Evolutionary conservation across 2,113 vertebrate genomes (phyloP).

Genomic region (Malurus melanocephalus): DNA sequence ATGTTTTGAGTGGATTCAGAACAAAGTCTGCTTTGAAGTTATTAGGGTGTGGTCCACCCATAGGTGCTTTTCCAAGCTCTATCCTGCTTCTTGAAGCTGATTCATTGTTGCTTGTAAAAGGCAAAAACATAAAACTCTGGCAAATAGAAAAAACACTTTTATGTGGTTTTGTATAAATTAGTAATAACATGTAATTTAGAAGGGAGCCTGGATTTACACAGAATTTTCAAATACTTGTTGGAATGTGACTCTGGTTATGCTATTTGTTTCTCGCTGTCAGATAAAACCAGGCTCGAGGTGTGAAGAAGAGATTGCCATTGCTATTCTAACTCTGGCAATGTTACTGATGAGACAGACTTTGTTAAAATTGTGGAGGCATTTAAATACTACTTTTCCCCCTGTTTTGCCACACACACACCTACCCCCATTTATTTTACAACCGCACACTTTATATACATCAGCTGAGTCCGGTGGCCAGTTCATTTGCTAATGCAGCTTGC

Average conservation of each 20-base stretch:
- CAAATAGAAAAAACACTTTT: neutral
- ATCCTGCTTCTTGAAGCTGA: neutral
- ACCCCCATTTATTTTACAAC: neutral
- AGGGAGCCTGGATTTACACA: neutral
- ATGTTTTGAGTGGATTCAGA: conserved; percentile 7
- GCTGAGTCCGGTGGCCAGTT: neutral
- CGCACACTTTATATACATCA: neutral
- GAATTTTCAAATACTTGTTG: neutral
- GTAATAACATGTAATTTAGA: neutral
- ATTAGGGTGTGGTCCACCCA: neutral
- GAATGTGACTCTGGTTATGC: neutral
- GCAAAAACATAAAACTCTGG: neutral
- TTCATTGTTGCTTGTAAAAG: neutral
- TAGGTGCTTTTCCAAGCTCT: neutral
- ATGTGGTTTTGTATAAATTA: neutral
- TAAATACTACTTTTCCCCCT: neutral
- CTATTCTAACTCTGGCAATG: neutral
- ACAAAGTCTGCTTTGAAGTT: neutral
- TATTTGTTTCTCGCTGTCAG: neutral
- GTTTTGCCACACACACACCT: neutral
- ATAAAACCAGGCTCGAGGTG: neutral
- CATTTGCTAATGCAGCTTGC: neutral
- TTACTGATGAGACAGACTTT: neutral
- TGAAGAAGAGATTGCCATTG: neutral
- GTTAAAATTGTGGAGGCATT: neutral